A percentile compares a stretch with the other conserved stretches of the same genome.
These are phyloP conservation scores for Seriola quinqueradiata DNA, from an alignment of 2,113 vertebrate genomes.

Conservation along the genomic window DNA sequence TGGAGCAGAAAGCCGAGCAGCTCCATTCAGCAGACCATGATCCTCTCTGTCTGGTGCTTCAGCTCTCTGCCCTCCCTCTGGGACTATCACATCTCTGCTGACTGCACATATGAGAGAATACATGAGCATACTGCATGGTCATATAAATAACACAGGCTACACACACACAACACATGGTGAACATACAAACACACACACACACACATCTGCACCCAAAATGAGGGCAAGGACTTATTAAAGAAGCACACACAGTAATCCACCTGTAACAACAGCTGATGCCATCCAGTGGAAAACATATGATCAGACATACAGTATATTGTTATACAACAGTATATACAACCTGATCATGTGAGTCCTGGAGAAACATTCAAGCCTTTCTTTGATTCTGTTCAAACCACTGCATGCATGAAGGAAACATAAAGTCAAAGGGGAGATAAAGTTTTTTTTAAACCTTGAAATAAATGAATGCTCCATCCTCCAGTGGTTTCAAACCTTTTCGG, in stretches of 20 bases:
- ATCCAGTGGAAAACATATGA: not conserved
- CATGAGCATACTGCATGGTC: not conserved
- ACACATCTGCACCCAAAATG: not conserved
- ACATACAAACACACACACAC: fast-evolving
- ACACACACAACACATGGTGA: not conserved
- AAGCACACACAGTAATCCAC: no score
- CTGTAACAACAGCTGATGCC: no score
- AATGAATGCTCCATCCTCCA: no score
- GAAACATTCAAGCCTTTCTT: not conserved
- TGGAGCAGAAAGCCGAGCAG: conserved; percentile 13
- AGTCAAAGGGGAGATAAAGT: not conserved
- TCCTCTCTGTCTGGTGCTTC: conserved; percentile 32
- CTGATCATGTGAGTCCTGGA: not conserved
- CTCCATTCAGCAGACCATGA: conserved; percentile 40
- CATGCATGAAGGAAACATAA: not conserved
- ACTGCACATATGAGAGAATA: conserved; percentile 23
- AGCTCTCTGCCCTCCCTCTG: conserved; percentile 40
- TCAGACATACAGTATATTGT: not conserved
- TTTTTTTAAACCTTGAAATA: not conserved
- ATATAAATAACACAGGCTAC: conserved; percentile 5
- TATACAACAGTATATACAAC: no score
- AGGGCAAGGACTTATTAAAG: not conserved
- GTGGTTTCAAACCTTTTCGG: no score
- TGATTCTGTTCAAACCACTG: no score
- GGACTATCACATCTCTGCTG: conserved; percentile 58